Conservation (phyloP, 2,797 vertebrate genomes). For the Leontopithecus rosalia region DNA sequence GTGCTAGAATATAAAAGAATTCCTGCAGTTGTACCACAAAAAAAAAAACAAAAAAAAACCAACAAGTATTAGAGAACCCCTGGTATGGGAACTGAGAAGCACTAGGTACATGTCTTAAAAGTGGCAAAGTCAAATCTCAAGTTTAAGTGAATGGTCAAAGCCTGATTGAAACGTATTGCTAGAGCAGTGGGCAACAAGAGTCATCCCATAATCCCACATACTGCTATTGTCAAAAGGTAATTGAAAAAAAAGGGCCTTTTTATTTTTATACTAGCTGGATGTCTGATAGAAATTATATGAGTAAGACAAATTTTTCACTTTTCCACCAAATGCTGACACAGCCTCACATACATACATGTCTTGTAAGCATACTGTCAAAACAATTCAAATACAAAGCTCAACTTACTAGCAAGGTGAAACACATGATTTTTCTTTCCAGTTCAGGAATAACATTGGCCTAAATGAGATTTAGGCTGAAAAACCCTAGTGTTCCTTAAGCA, state of each 20-base stretch:
- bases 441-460: background rate
- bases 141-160: background rate
- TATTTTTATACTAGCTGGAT: background rate
- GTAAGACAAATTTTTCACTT: background rate
- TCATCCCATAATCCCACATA: background rate
- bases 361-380: background rate
- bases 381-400: background rate
- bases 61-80: background rate
- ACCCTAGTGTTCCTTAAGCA: background rate
- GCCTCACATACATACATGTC: background rate
- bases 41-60: too few species aligned
- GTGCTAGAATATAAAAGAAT: background rate
- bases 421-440: background rate
- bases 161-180: background rate
- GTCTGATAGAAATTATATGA: background rate
- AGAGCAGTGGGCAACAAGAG: background rate
- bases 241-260: background rate
- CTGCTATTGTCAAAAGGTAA: background rate
- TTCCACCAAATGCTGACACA: background rate
- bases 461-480: background rate
- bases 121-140: background rate
- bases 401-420: background rate
- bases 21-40: background rate
- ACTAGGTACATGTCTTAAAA: fast-evolving
- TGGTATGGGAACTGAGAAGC: fast-evolving